These are phyloP conservation scores for Tupaia tana DNA, from an alignment of 2,113 vertebrate species.

Conservation along the genomic window DNA sequence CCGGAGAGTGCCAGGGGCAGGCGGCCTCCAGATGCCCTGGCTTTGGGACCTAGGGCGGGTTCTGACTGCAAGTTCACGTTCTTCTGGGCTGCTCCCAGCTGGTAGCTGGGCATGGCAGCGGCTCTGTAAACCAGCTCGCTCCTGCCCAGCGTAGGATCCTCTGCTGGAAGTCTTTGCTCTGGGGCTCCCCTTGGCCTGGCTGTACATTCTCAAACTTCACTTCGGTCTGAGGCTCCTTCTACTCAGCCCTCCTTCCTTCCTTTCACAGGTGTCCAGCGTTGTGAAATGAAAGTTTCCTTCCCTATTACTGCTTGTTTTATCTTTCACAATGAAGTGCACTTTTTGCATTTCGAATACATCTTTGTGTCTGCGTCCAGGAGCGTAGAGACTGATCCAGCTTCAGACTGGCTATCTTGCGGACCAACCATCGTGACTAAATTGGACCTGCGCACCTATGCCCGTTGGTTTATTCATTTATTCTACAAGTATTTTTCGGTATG, in stretches of 20 bases:
- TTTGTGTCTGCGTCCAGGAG: neutral
- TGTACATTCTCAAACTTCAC: neutral
- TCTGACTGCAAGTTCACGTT: neutral
- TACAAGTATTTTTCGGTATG: slow-evolving; percentile 21
- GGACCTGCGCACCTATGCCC: neutral
- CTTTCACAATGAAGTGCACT: neutral
- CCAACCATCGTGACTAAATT: neutral
- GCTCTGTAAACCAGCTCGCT: neutral
- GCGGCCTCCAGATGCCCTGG: neutral
- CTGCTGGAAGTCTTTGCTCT: neutral
- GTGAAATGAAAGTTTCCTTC: neutral
- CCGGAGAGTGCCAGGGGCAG: neutral
- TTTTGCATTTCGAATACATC: neutral
- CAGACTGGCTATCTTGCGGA: neutral
- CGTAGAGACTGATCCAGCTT: neutral
- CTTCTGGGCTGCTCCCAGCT: neutral
- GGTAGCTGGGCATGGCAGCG: neutral
- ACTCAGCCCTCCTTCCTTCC: neutral
- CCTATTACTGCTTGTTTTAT: neutral
- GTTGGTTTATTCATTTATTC: slow-evolving; percentile 10
- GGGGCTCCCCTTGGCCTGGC: neutral
- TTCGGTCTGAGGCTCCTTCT: neutral
- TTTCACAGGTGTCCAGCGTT: neutral
- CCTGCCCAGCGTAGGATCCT: neutral
- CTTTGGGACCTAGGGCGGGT: neutral